phyloP scores from a whole-genome alignment of 2,888 invertebrate genomes.

The Neoscelio sp. region DNA sequence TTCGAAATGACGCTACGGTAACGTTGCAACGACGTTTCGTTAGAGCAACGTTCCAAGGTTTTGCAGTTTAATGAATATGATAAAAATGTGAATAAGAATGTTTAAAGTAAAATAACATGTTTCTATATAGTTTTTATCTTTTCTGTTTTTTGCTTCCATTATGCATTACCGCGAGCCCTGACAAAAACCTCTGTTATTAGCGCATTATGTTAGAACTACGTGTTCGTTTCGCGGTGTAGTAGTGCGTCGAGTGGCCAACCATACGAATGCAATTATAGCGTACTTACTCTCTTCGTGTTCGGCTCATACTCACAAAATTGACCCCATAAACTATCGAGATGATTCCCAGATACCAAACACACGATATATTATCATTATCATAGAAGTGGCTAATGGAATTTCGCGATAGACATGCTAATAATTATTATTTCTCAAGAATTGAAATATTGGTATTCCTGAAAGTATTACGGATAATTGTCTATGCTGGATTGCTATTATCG shows the following conservation, averaged over 20 bases:
- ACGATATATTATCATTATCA: conserved; percentile 50
- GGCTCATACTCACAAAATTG: conserved; percentile 54
- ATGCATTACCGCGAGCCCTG: conserved; percentile 22
- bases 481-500: conserved; percentile 26
- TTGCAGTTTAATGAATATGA: too few species aligned
- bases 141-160: conserved; percentile 3
- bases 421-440: conserved; percentile 52
- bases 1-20: too few species aligned
- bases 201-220: conserved; percentile 67
- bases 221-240: conserved; percentile 45
- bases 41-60: too few species aligned
- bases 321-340: conserved; percentile 60
- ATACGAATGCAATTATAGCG: conserved; percentile 60
- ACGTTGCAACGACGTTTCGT: too few species aligned
- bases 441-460: conserved; percentile 25
- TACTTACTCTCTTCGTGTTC: conserved; percentile 36
- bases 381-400: conserved; percentile 57
- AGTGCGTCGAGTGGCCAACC: conserved; percentile 50
- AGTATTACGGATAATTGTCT: conserved; percentile 28
- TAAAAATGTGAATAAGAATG: too few species aligned
- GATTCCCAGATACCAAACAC: conserved; percentile 35
- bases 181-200: conserved; percentile 73
- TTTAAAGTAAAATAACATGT: too few species aligned
- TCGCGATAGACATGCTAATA: conserved; percentile 52
- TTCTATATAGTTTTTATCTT: too few species aligned